These are phyloP conservation scores for Leucoraja erinaceus DNA, from an alignment of 2,113 vertebrate genomes.

Conservation along the genomic window DNA sequence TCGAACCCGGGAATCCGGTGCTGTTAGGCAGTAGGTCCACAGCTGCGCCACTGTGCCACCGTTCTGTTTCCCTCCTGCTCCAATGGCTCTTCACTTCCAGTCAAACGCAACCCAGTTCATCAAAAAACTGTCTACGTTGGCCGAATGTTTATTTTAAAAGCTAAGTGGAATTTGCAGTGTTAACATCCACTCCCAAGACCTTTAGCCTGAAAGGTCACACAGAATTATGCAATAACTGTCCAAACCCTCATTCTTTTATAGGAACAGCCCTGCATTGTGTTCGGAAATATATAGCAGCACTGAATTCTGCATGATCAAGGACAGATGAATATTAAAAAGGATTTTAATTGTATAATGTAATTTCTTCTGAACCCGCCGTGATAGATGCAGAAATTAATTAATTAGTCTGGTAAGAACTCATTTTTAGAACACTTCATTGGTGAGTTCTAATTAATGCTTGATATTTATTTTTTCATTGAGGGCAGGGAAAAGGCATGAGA, in stretches of 20 bases:
- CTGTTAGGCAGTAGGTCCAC: too few relatives aligned
- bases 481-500: too few relatives aligned
- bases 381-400: constrained; percentile 11
- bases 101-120: not conserved
- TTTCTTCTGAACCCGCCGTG: not conserved
- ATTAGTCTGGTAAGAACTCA: not conserved
- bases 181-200: not conserved
- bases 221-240: not conserved
- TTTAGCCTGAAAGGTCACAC: not conserved
- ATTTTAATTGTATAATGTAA: constrained; percentile 32
- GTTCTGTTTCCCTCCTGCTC: not conserved
- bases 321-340: constrained; percentile 25
- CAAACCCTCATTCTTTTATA: not conserved
- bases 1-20: too few relatives aligned
- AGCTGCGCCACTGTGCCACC: too few relatives aligned
- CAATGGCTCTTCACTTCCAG: not conserved
- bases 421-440: not conserved
- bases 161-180: not conserved
- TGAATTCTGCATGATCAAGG: not conserved
- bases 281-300: not conserved
- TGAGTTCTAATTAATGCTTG: not conserved
- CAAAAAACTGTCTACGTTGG: not conserved
- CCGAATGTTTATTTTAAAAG: not conserved
- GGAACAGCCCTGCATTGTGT: not conserved
- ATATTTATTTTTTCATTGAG: not conserved